A percentile compares a stretch with the other conserved stretches of the same genome.
Conservation (phyloP, 2,797 vertebrate genomes). For the Apodemus agrarius region DNA sequence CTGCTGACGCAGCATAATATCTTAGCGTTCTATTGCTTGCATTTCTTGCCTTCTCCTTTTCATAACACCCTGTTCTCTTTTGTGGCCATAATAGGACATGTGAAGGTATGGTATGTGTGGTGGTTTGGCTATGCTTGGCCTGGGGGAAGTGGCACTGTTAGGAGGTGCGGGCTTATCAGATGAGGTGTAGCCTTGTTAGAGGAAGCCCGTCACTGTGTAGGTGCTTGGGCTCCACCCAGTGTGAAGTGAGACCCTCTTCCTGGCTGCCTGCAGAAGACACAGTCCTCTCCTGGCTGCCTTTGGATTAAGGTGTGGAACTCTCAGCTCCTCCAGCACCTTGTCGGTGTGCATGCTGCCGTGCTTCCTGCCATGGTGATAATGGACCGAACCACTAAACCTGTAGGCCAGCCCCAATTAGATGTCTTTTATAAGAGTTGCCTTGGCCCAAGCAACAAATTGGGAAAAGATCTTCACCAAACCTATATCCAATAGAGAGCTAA, state of each 20-base stretch:
- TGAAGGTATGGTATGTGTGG: background rate
- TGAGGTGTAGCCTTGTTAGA: background rate
- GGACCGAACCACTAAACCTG: background rate
- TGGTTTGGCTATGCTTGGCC: background rate
- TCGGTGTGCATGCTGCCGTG: background rate
- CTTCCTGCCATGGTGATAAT: background rate
- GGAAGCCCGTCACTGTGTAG: background rate
- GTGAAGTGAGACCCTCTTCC: background rate
- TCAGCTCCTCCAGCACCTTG: background rate
- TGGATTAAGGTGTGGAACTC: background rate
- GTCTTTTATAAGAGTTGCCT: no score
- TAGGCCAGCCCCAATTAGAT: no score
- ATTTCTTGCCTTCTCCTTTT: background rate
- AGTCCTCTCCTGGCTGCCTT: background rate
- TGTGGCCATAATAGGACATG: background rate
- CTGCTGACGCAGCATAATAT: background rate
- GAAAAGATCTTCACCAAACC: no score
- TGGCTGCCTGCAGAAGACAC: background rate
- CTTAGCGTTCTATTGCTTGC: background rate
- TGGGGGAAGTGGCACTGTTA: background rate
- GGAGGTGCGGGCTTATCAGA: background rate
- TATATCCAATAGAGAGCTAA: no score
- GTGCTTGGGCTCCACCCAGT: background rate
- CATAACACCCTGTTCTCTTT: background rate
- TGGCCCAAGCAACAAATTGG: no score